These are phyloP conservation scores for Myotis daubentonii DNA, from an alignment of 2,797 vertebrate genomes.

Conservation along the genomic window DNA sequence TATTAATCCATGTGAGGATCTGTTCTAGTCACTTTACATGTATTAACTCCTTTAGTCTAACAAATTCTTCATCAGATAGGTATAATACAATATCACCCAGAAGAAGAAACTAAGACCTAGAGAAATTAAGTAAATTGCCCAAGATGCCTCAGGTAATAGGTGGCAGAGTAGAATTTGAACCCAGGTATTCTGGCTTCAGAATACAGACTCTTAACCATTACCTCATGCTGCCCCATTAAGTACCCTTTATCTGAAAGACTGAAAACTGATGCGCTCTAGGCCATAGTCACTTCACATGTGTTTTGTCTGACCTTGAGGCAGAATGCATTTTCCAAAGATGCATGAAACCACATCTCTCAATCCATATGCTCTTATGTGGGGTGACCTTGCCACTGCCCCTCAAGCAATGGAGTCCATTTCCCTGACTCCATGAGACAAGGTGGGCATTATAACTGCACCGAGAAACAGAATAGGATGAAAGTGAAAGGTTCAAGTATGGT, in stretches of 20 bases:
- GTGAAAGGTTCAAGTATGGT: background rate
- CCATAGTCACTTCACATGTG: background rate
- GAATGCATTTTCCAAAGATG: background rate
- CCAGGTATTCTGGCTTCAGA: background rate
- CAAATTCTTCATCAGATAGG: background rate
- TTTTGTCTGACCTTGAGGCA: background rate
- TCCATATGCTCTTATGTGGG: background rate
- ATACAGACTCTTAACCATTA: background rate
- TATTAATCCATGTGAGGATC: background rate
- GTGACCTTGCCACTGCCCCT: background rate
- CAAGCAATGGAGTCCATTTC: background rate
- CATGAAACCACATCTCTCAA: background rate
- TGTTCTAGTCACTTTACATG: background rate
- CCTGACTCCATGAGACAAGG: background rate
- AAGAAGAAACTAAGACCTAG: background rate
- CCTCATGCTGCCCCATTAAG: background rate
- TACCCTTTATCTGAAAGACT: background rate
- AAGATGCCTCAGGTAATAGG: background rate
- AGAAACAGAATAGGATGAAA: background rate
- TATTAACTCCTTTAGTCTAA: background rate
- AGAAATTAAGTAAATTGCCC: background rate
- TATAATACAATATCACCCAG: background rate
- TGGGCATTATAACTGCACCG: background rate
- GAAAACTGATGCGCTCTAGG: background rate
- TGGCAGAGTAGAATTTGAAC: background rate